These are phyloP conservation scores for Mesembrinibis cayennensis DNA, from an alignment of 2,113 vertebrate species.

Conservation along the genomic window DNA sequence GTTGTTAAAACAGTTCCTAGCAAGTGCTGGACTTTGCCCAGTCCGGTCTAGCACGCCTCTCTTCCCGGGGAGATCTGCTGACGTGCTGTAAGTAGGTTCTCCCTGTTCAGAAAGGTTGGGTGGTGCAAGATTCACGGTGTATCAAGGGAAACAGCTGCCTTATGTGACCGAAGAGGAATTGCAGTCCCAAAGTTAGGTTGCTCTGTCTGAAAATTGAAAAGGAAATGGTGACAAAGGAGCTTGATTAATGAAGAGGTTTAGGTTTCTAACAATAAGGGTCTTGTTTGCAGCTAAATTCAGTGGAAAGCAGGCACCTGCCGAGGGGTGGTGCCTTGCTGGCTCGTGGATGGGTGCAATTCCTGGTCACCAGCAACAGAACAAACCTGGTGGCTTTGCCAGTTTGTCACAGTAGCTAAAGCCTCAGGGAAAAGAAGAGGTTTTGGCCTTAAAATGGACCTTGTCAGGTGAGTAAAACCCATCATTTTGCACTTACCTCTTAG, in stretches of 20 bases:
- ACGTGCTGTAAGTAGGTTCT: neutral
- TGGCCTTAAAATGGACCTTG: neutral
- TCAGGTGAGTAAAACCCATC: neutral
- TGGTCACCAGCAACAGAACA: neutral
- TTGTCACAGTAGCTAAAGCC: neutral
- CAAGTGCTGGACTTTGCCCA: neutral
- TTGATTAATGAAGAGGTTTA: neutral
- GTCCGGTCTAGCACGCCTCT: neutral
- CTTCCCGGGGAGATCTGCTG: fast-evolving
- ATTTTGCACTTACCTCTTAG: neutral
- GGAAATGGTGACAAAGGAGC: neutral
- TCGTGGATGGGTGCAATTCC: neutral
- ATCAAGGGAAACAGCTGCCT: neutral
- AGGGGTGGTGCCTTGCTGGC: neutral
- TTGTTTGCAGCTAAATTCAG: neutral
- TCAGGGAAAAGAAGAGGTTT: neutral
- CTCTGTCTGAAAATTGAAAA: neutral
- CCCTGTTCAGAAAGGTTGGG: neutral
- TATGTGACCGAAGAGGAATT: neutral
- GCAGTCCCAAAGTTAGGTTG: neutral
- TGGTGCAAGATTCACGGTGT: fast-evolving
- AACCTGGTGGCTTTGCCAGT: neutral
- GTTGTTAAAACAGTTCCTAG: neutral
- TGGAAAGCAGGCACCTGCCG: neutral
- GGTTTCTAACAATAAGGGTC: neutral